Conservation (phyloP, 2,888 invertebrate species). For the Hermodice carunculata region DNA sequence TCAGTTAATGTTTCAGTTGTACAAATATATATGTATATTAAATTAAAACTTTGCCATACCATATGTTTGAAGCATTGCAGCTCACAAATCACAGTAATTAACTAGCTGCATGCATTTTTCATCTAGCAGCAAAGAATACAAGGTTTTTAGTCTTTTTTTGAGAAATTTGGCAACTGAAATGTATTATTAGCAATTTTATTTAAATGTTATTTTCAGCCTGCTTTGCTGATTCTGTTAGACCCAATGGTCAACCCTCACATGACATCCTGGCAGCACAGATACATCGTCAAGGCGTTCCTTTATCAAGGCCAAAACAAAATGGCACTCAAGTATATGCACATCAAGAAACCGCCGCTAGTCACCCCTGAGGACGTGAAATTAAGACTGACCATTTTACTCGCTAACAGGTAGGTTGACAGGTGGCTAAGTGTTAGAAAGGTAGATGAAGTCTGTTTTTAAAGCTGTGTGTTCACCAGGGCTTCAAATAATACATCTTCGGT, state of each 20-base stretch:
- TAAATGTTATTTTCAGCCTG: conserved; percentile 72
- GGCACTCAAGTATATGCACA: conserved; percentile 80
- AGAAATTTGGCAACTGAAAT: too few species aligned
- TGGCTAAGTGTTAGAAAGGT: background rate
- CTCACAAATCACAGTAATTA: too few species aligned
- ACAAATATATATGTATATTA: too few species aligned
- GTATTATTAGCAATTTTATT: too few species aligned
- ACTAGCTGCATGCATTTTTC: too few species aligned
- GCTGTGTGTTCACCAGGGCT: too few species aligned
- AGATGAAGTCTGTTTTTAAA: background rate
- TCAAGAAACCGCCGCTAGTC: conserved; percentile 74
- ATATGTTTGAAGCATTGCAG: too few species aligned
- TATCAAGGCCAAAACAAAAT: conserved; percentile 79
- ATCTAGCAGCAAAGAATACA: too few species aligned
- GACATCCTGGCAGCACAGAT: conserved; percentile 81
- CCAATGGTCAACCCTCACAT: conserved; percentile 76
- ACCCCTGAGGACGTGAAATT: conserved; percentile 73
- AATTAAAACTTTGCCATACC: too few species aligned
- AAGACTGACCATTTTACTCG: conserved; percentile 76
- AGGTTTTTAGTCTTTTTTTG: too few species aligned
- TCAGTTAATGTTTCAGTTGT: too few species aligned
- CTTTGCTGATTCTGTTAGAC: conserved; percentile 77
- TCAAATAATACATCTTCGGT: too few species aligned
- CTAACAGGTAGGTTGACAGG: conserved; percentile 71
- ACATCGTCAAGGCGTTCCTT: conserved; percentile 77